Conservation (phyloP, 2,797 vertebrate species). For the Rhinophrynus dorsalis region DNA sequence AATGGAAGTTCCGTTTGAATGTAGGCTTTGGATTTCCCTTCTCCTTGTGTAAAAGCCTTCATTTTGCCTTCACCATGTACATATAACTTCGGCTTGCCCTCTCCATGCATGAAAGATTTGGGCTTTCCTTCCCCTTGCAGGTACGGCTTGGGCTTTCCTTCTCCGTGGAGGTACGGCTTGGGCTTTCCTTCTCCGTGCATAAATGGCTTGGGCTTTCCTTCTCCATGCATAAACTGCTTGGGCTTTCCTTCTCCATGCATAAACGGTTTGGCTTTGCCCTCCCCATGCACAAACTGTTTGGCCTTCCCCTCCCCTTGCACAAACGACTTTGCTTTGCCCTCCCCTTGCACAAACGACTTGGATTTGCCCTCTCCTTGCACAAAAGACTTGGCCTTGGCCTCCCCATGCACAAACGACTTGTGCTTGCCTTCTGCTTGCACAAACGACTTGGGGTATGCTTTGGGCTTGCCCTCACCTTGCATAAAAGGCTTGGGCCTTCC, state of each 20-base stretch:
- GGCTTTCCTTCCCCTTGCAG: slow-evolving; percentile 16
- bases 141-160: slow-evolving; percentile 25
- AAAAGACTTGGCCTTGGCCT: slow-evolving; percentile 9
- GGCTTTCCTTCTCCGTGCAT: slow-evolving; percentile 11
- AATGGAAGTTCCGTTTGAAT: slow-evolving; percentile 82
- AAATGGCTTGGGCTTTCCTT: slow-evolving; percentile 13
- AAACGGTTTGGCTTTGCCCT: slow-evolving; percentile 24
- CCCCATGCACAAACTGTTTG: slow-evolving; percentile 27
- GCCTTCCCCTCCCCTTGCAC: slow-evolving; percentile 7
- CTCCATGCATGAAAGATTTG: slow-evolving; percentile 19
- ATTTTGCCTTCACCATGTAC: slow-evolving; percentile 4
- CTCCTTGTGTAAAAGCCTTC: slow-evolving; percentile 12
- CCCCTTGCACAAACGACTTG: slow-evolving; percentile 17
- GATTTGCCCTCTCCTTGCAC: slow-evolving; percentile 6
- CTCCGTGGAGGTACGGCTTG: slow-evolving; percentile 1
- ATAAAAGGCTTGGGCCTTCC: slow-evolving; percentile 5
- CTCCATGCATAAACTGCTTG: not conserved
- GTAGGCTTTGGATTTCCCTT: slow-evolving; percentile 72
- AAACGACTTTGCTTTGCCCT: not conserved
- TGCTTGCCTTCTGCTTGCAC: not conserved
- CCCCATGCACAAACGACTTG: slow-evolving; percentile 3
- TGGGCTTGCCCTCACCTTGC: not conserved
- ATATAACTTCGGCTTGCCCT: slow-evolving; percentile 24
- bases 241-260: slow-evolving; percentile 6
- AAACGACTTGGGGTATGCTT: not conserved